Base-by-base conservation (phyloP, 1,140 invertebrate species). In the Brachionus manjavacas region DNA sequence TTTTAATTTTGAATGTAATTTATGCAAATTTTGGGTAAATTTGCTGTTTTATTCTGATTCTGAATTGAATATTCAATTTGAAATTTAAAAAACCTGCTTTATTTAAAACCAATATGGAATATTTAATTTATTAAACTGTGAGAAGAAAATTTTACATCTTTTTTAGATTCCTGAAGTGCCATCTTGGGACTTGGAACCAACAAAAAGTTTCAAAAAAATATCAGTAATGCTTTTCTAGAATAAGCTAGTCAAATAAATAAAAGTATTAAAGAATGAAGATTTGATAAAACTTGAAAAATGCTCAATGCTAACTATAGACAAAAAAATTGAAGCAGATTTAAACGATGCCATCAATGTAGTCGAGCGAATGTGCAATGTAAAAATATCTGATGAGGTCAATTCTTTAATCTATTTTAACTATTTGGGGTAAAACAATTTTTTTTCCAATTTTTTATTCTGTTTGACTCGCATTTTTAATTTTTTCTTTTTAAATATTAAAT, bases 341-440 rank as follows among this genome's bases (percentile, higher is more conserved):
- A 76, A 76, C 28, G 72, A 76, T 76, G 39, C 72, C 12, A 76
- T 76, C 20, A 76, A 76, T 52, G 11, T 76, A 28, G 72, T 49
- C 12, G 72, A 76, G 41, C 16, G 72, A 76, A 76, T 76, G 72
- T 76, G 41, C 1, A 76, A 52, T 76, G 9, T 35, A 11, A 16
- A 76, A 49, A 16, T 76, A 20, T 28, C 39, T 28, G 23, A 28
- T 2, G 41, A 76, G 14, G 31, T n/a, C 14, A 49, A 76, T 14
- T 76, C 72, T 1, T 49, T 25, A 11, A 76, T 76, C 8, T 76
- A 76, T 49, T 76, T 43, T n/a, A 23, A 76, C 20, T 35, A 76
- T 76, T 49, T 76, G 14, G 72, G 72, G 72, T 76, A 76, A 41
- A 7, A 16, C 4, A 35, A 35, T 7, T 35, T 0, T 35, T n/a